phyloP scores from a whole-genome alignment of 2,113 vertebrate species.

The Chitala chitala region DNA sequence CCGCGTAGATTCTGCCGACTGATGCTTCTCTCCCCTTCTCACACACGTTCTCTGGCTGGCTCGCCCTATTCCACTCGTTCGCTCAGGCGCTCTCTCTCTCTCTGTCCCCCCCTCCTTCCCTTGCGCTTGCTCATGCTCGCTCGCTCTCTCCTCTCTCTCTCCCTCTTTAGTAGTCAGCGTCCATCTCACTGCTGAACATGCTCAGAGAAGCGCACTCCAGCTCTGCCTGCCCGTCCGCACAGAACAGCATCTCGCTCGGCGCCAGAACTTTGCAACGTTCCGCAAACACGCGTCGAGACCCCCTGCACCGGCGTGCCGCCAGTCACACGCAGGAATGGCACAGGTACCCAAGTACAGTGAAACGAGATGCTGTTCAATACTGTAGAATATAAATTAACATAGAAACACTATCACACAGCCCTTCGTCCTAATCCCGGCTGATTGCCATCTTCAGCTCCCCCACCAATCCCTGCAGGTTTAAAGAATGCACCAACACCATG shows the following conservation, averaged over 20 bases:
- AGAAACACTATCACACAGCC: too few species aligned
- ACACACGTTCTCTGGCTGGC: slow-evolving; percentile 34
- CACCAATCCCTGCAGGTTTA: too few species aligned
- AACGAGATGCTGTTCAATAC: too few species aligned
- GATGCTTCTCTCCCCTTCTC: slow-evolving; percentile 45
- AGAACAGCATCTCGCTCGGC: slow-evolving; percentile 47
- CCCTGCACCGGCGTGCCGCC: slow-evolving; percentile 19
- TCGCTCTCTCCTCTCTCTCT: slow-evolving; percentile 48
- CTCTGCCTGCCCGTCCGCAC: slow-evolving; percentile 49
- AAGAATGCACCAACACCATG: too few species aligned
- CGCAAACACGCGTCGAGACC: slow-evolving; percentile 26
- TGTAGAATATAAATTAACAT: too few species aligned
- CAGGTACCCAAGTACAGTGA: too few species aligned
- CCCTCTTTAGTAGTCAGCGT: slow-evolving; percentile 77
- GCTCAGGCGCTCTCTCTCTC: slow-evolving; percentile 42
- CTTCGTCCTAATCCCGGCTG: too few species aligned
- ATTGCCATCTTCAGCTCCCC: too few species aligned
- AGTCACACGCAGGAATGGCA: slow-evolving; percentile 19
- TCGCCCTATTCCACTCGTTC: slow-evolving; percentile 40
- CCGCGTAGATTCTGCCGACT: slow-evolving; percentile 61
- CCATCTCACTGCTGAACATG: slow-evolving; percentile 70
- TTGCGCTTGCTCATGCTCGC: slow-evolving; percentile 41
- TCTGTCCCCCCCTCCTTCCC: slow-evolving; percentile 39
- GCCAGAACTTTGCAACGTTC: slow-evolving; percentile 40
- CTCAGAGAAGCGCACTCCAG: slow-evolving; percentile 44